Evolutionary conservation across 2,113 vertebrate species (phyloP).

Genomic region (Peucedramus taeniatus): DNA sequence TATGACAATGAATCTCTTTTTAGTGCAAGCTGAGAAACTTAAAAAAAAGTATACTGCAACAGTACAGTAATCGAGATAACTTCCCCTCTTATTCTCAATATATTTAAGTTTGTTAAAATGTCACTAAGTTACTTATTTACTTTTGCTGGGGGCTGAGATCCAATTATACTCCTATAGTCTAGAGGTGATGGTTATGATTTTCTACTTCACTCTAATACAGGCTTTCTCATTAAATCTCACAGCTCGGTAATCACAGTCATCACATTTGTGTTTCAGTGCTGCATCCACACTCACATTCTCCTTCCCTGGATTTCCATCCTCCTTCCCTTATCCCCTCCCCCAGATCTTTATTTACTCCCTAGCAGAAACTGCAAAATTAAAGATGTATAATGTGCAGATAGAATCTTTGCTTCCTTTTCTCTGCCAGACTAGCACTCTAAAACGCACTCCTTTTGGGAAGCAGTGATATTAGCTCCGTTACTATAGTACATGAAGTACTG

Average conservation of each 20-base stretch:
- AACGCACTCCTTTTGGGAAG: slow-evolving; percentile 24
- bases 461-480: slow-evolving; percentile 32
- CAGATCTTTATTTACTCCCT: slow-evolving; percentile 63
- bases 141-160: slow-evolving; percentile 36
- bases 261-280: slow-evolving; percentile 28
- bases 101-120: slow-evolving; percentile 60
- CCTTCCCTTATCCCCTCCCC: not conserved
- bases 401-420: slow-evolving; percentile 46
- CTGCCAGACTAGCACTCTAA: slow-evolving; percentile 12
- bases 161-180: slow-evolving; percentile 46
- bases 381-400: slow-evolving; percentile 55
- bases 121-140: slow-evolving; percentile 53
- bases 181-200: slow-evolving; percentile 64
- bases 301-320: slow-evolving; percentile 4
- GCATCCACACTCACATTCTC: not conserved
- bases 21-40: slow-evolving; percentile 29
- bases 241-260: slow-evolving; percentile 46
- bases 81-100: slow-evolving; percentile 58
- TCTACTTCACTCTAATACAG: slow-evolving; percentile 36
- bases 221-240: slow-evolving; percentile 60
- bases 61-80: not conserved
- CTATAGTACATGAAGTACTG: not conserved
- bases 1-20: slow-evolving; percentile 1
- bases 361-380: slow-evolving; percentile 60
- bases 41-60: not conserved